Conservation (phyloP, 2,888 invertebrate species). For the Cryptophagus acutangulus region DNA sequence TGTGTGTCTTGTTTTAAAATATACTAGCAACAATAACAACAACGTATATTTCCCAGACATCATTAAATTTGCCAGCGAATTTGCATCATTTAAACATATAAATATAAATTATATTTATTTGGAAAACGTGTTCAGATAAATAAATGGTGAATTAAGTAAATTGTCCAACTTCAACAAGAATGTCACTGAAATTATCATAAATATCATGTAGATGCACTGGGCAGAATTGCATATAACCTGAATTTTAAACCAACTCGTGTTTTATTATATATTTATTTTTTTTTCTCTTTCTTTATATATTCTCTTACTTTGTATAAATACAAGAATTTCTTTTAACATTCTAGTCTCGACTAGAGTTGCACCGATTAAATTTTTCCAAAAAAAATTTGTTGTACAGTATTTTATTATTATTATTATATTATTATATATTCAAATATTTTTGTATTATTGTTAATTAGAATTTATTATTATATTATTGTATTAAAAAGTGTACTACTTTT, state of each 20-base stretch:
- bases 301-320: too few species aligned
- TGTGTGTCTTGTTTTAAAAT: slow-evolving; percentile 15
- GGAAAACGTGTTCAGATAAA: slow-evolving; percentile 26
- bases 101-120: too few species aligned
- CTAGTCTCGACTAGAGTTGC: too few species aligned
- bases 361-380: background rate
- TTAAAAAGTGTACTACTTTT: slow-evolving; percentile 20
- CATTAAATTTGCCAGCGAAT: too few species aligned
- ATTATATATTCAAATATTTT: background rate
- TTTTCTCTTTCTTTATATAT: too few species aligned
- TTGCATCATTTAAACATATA: too few species aligned
- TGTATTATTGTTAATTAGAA: background rate
- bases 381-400: slow-evolving; percentile 1
- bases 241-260: slow-evolving; percentile 15
- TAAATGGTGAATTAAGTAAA: slow-evolving; percentile 32
- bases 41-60: too few species aligned
- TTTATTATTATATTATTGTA: slow-evolving; percentile 13
- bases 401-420: background rate
- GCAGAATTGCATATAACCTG: slow-evolving; percentile 13
- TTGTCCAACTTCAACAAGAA: slow-evolving; percentile 26
- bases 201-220: slow-evolving; percentile 19
- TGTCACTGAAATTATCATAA: slow-evolving; percentile 29
- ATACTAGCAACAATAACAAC: too few species aligned
- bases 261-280: too few species aligned
- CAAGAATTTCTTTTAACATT: too few species aligned